phyloP scores from a whole-genome alignment of 2,797 vertebrate species.

The Hozukius guyotensis region DNA sequence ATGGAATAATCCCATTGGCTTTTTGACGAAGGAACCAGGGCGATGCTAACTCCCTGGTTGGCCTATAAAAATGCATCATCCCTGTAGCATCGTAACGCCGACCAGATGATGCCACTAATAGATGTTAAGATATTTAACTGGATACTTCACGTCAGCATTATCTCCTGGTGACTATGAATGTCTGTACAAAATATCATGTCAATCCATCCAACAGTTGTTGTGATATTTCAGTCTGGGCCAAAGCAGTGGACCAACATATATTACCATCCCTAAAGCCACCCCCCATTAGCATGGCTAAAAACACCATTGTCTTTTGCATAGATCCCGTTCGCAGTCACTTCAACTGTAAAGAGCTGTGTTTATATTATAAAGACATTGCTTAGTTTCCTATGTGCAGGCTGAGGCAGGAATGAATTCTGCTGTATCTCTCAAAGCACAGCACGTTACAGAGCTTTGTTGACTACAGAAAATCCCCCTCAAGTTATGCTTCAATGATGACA shows the following conservation, averaged over 20 bases:
- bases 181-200: background rate
- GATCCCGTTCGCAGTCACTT: background rate
- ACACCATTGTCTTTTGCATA: background rate
- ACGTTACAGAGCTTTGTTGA: conserved; percentile 20
- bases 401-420: background rate
- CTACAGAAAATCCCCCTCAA: conserved; percentile 37
- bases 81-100: accelerated
- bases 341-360: background rate
- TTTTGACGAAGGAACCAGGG: no score
- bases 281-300: background rate
- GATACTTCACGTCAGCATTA: background rate
- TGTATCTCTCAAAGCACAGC: background rate
- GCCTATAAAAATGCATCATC: no score
- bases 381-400: background rate
- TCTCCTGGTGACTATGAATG: background rate
- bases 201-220: background rate
- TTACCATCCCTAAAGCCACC: background rate
- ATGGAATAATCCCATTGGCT: no score
- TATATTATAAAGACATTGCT: conserved; percentile 2
- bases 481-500: conserved; percentile 43
- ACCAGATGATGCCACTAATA: background rate
- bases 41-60: no score
- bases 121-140: background rate
- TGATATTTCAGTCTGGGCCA: background rate
- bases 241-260: background rate